Evolutionary conservation across 1,140 invertebrate genomes (phyloP), one percentile per base, ranked within the genome.

Genomic region (Caenorhabditis tropicalis): DNA sequence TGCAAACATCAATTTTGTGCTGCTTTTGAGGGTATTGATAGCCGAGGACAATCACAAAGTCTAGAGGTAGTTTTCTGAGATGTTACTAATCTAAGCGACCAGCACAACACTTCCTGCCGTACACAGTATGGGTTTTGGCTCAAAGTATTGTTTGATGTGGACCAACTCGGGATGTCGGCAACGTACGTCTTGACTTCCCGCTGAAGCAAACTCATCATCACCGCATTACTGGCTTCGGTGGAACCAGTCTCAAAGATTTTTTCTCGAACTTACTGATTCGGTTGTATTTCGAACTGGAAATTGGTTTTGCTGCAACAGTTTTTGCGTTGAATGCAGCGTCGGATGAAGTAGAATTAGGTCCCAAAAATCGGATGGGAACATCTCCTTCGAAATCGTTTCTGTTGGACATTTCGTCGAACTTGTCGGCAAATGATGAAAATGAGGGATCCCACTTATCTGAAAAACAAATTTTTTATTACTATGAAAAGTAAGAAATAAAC

Each of bases 71-170:
- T n/a, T n/a, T n/a, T 10, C 19, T 10, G 9, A 7, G 3, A 10
- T 27, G 56, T 24, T 5, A 36, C 65, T 74, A 74, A 2, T 39
- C 65, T 39, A 74, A 46, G 36, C 65, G 36, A 74, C 36, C 36
- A 74, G 36, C 36, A 74, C 65, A 74, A 74, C 65, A 43, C 24
- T 74, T 65, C 21, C 36, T 74, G 65, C 65, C 65, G 65, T 74
- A 74, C 65, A 74, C 65, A 43, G n/a, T 74, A 46, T 43, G n/a
- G 65, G 36, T 43, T 74, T 74, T 43, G 65, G 65, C 36, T 74
- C 65, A 46, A 74, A 74, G 24, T 21, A 74, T 15, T 74, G 65
- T 43, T 74, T 74, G 65, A 74, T 74, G 36, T 74, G 65, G 36
- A 74, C 65, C 65, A 74, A 24, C 21, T 74, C 65, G 21, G 65